Evolutionary conservation across 1,140 invertebrate species (phyloP).

Genomic region (Trachymyrmex cornetzi): DNA sequence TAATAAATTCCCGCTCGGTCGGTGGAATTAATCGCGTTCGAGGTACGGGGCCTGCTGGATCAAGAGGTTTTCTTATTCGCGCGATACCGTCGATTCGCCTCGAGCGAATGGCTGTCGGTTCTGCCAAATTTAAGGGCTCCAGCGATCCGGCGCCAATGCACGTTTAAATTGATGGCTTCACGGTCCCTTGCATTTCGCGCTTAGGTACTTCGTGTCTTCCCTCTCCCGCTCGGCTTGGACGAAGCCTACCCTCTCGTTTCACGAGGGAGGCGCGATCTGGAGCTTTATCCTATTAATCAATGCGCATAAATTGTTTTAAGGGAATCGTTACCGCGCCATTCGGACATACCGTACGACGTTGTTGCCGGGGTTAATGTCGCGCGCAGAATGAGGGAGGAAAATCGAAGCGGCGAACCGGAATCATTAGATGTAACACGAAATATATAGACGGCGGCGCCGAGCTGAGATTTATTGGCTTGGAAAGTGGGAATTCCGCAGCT

Average conservation of each 20-base stretch:
- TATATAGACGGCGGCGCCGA: constrained; percentile 58
- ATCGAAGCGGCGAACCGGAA: constrained; percentile 66
- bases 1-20: constrained; percentile 66
- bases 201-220: constrained; percentile 69
- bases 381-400: constrained; percentile 64
- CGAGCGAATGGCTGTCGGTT: constrained; percentile 46
- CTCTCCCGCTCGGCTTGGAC: constrained; percentile 13
- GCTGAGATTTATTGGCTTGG: constrained; percentile 69
- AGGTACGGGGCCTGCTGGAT: constrained; percentile 55
- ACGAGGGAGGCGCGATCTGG: constrained; percentile 63
- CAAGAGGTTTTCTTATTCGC: constrained; percentile 71
- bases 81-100: constrained; percentile 45
- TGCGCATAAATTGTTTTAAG: constrained; percentile 79
- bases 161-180: constrained; percentile 78
- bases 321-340: constrained; percentile 76
- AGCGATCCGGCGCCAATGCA: constrained; percentile 72
- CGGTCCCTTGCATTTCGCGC: constrained; percentile 76
- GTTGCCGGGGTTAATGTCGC: constrained; percentile 75
- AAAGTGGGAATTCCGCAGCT: constrained; percentile 63
- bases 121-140: constrained; percentile 71
- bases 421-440: constrained; percentile 74
- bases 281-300: constrained; percentile 79
- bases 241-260: constrained; percentile 33
- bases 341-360: constrained; percentile 66
- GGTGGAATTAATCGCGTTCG: constrained; percentile 69